phyloP scores from a whole-genome alignment of 2,113 vertebrate species.

The Pipa parva region DNA sequence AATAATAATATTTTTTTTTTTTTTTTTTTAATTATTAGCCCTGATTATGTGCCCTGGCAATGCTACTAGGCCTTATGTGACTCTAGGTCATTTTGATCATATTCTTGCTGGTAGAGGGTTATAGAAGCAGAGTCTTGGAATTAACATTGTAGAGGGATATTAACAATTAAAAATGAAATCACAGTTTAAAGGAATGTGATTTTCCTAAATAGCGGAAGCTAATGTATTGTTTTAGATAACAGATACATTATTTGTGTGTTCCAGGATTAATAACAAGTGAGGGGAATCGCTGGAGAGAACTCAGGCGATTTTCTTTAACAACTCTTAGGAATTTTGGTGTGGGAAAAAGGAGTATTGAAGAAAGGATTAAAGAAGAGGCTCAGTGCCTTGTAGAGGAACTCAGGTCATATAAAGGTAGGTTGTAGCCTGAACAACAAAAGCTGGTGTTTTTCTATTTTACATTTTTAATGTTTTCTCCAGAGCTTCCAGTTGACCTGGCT shows the following conservation, averaged over 20 bases:
- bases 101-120: no score
- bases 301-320: conserved; percentile 21
- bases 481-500: conserved; percentile 44
- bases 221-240: no score
- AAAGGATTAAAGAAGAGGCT: conserved; percentile 24
- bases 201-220: no score
- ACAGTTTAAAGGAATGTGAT: no score
- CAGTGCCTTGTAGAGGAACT: conserved; percentile 4
- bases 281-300: conserved; percentile 26
- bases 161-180: no score
- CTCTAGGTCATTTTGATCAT: no score
- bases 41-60: no score
- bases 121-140: no score
- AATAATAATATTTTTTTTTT: no score
- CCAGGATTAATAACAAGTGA: conserved; percentile 31
- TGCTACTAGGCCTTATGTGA: no score
- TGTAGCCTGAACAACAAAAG: not conserved
- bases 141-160: no score
- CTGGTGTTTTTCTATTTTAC: not conserved
- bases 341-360: conserved; percentile 28
- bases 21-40: no score
- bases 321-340: conserved; percentile 33
- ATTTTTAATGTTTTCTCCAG: conserved; percentile 40
- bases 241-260: not conserved
- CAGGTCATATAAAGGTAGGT: conserved; percentile 14